These are phyloP conservation scores for Papilio xuthus DNA, from an alignment of 1,140 invertebrate species.

Conservation along the genomic window DNA sequence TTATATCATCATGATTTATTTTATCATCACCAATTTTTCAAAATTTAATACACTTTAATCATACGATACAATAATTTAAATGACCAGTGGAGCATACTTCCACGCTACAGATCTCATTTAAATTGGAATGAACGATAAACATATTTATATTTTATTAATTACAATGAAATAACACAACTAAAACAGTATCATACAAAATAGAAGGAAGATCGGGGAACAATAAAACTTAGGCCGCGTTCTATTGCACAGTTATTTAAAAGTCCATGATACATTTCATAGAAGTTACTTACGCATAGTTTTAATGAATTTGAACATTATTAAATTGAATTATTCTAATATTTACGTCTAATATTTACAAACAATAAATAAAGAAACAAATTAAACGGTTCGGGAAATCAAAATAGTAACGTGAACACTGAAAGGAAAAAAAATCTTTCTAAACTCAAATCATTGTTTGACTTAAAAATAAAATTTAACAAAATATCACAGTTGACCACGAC, in stretches of 20 bases:
- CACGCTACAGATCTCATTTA: slow-evolving; percentile 74
- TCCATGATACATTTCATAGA: slow-evolving; percentile 43
- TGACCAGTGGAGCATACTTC: slow-evolving; percentile 76
- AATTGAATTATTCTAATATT: slow-evolving; percentile 59
- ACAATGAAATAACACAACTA: slow-evolving; percentile 79
- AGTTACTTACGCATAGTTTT: slow-evolving; percentile 41
- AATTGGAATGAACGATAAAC: slow-evolving; percentile 81
- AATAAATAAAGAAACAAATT: slow-evolving; percentile 78
- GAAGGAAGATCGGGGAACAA: slow-evolving; percentile 52
- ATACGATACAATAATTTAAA: slow-evolving; percentile 81
- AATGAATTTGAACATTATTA: slow-evolving; percentile 57
- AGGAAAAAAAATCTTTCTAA: slow-evolving; percentile 56
- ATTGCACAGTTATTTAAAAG: slow-evolving; percentile 73
- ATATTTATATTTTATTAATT: slow-evolving; percentile 77
- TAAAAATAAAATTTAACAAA: slow-evolving; percentile 81
- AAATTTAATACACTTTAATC: slow-evolving; percentile 80
- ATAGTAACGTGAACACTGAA: slow-evolving; percentile 51
- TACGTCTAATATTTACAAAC: slow-evolving; percentile 75
- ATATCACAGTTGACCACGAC: slow-evolving; percentile 81
- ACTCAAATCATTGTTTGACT: slow-evolving; percentile 63
- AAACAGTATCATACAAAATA: slow-evolving; percentile 72
- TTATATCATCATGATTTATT: slow-evolving; percentile 78
- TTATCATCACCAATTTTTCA: slow-evolving; percentile 79
- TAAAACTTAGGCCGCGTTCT: slow-evolving; percentile 70
- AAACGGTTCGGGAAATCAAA: slow-evolving; percentile 58